These are phyloP conservation scores for Chlorodrepanis virens DNA, from an alignment of 2,113 vertebrate genomes.

Conservation along the genomic window DNA sequence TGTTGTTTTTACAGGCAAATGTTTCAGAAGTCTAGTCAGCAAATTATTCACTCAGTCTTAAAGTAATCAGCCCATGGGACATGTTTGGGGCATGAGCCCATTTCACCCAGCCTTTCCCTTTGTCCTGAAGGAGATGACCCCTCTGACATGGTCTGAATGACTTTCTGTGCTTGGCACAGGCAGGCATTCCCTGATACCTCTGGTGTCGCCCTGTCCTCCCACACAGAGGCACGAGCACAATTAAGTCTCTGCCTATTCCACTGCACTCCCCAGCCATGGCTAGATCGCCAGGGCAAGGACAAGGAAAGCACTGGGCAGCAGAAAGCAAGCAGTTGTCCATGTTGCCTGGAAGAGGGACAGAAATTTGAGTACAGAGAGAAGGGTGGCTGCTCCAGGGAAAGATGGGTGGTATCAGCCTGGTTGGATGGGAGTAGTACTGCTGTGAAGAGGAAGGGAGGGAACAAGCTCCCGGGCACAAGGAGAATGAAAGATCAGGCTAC, in stretches of 20 bases:
- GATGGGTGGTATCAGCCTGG: background rate
- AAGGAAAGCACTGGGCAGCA: background rate
- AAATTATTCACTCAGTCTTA: background rate
- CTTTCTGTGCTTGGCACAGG: background rate
- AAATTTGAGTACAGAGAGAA: background rate
- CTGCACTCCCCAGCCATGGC: background rate
- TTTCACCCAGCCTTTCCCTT: background rate
- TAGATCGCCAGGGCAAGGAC: background rate
- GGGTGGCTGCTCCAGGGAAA: background rate
- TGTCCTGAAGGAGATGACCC: background rate
- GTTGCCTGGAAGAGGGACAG: background rate
- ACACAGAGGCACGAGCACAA: background rate
- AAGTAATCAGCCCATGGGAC: background rate
- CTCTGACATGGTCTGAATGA: background rate
- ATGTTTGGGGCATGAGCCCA: background rate
- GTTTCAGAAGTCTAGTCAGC: constrained; percentile 39
- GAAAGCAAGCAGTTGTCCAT: background rate
- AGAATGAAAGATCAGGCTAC: background rate
- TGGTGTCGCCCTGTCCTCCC: background rate
- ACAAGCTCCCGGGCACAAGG: background rate
- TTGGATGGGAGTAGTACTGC: background rate
- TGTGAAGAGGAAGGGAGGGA: background rate
- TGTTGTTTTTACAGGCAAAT: constrained; percentile 40
- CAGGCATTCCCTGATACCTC: background rate
- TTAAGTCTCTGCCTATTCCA: background rate